Evolutionary conservation across 2,888 invertebrate genomes (phyloP).

Genomic region (Hoplodrina blanda): DNA sequence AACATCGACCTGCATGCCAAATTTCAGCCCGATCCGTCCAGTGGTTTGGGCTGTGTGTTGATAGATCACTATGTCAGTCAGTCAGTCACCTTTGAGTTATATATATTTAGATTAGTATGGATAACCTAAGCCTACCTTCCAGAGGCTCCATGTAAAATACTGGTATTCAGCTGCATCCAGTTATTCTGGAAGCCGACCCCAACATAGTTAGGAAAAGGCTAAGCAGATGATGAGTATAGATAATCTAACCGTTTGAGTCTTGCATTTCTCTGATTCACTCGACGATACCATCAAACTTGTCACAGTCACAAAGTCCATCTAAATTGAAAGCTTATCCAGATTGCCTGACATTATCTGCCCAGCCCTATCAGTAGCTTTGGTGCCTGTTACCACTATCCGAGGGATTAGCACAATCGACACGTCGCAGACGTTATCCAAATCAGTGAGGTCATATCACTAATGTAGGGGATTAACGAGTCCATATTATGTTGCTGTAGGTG

Average conservation of each 20-base stretch:
- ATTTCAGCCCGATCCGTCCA: too few relatives aligned
- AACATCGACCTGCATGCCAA: too few relatives aligned
- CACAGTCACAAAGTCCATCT: neutral
- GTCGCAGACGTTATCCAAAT: conserved; percentile 28
- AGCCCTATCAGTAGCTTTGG: conserved; percentile 2
- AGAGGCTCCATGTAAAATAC: too few relatives aligned
- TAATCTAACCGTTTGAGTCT: neutral
- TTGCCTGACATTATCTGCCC: neutral
- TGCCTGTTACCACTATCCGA: conserved; percentile 8
- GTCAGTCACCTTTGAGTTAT: too few relatives aligned
- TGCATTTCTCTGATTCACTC: neutral
- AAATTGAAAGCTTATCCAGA: conserved; percentile 22
- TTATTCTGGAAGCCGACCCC: too few relatives aligned
- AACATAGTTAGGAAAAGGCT: too few relatives aligned
- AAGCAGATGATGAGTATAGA: too few relatives aligned
- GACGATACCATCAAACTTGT: neutral
- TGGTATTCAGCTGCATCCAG: too few relatives aligned
- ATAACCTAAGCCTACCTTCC: too few relatives aligned
- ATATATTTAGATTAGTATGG: too few relatives aligned
- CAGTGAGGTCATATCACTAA: conserved; percentile 15
- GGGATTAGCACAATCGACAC: conserved; percentile 26
- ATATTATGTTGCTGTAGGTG: neutral
- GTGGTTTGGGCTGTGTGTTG: too few relatives aligned
- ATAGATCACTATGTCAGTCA: too few relatives aligned
- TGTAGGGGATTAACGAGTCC: conserved; percentile 6